These are phyloP conservation scores for Phalacrocorax carbo DNA, from an alignment of 2,113 vertebrate species.

Conservation along the genomic window DNA sequence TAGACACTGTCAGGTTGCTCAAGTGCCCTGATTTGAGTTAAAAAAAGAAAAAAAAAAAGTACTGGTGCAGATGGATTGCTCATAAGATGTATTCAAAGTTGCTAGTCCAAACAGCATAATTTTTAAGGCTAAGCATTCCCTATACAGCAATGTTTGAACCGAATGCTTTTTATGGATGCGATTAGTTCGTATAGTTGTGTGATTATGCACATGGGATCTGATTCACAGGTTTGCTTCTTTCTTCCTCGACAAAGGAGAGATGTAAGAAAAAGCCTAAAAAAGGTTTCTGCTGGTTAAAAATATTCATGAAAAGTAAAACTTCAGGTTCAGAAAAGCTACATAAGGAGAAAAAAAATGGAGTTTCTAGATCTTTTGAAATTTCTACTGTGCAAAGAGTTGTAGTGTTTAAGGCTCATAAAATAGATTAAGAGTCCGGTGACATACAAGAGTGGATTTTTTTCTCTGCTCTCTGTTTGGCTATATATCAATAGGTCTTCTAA, in stretches of 20 bases:
- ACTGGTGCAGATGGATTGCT: constrained; percentile 11
- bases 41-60: background rate
- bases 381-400: constrained; percentile 5
- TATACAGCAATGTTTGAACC: constrained; percentile 30
- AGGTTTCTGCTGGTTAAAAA: constrained; percentile 23
- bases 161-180: constrained; percentile 45
- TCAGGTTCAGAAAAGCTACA: background rate
- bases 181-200: constrained; percentile 8
- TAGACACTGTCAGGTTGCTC: background rate
- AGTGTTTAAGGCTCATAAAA: constrained; percentile 52
- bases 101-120: constrained; percentile 56
- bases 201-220: constrained; percentile 61
- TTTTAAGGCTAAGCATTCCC: constrained; percentile 51
- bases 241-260: constrained; percentile 26
- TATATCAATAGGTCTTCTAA: constrained; percentile 38
- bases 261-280: constrained; percentile 24
- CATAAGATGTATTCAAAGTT: constrained; percentile 20
- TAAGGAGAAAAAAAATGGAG: background rate
- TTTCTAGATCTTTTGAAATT: constrained; percentile 35
- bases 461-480: background rate
- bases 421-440: constrained; percentile 22
- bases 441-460: background rate
- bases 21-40: background rate
- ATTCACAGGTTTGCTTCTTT: constrained; percentile 44
- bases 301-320: constrained; percentile 14